A percentile compares a stretch with the other conserved stretches of the same genome.
phyloP scores from a whole-genome alignment of 2,113 vertebrate genomes.

The Pungitius pungitius region DNA sequence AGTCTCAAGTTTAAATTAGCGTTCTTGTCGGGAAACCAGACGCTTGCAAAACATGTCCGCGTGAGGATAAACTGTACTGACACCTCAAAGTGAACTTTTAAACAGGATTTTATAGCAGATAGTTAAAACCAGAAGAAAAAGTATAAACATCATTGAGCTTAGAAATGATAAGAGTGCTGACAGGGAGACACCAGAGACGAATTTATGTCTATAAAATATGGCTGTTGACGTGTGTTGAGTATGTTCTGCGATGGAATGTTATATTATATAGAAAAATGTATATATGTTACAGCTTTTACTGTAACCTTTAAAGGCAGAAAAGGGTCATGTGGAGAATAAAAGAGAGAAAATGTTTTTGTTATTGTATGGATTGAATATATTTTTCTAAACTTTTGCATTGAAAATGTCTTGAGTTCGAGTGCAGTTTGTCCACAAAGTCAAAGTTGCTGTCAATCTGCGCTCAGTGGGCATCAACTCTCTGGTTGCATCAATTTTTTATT shows the following conservation, averaged over 20 bases:
- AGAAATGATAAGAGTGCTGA: neutral
- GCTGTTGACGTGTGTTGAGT: neutral
- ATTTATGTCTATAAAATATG: neutral
- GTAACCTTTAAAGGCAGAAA: too few relatives aligned
- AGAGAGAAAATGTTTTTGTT: too few relatives aligned
- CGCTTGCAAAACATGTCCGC: constrained; percentile 2
- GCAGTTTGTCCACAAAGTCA: neutral
- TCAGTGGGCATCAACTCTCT: neutral
- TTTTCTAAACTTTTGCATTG: neutral
- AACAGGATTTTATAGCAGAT: constrained; percentile 1
- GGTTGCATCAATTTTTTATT: neutral
- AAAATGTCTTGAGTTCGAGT: neutral
- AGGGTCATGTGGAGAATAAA: neutral
- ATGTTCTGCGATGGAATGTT: neutral
- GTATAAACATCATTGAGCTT: neutral
- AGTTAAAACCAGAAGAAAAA: neutral
- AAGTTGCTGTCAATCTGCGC: neutral
- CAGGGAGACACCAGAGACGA: neutral
- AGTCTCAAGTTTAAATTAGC: constrained; percentile 11
- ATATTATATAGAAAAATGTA: too few relatives aligned
- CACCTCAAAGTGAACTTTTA: neutral
- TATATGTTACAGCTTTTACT: too few relatives aligned
- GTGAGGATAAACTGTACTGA: constrained; percentile 11
- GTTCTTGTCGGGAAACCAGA: constrained; percentile 12
- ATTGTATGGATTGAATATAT: neutral